Percentiles rank a stretch among this genome's conserved stretches.
Evolutionary conservation across 92 coral and sea anemone genomes (phyloP).

Genomic region (Bergia puertoricense): DNA sequence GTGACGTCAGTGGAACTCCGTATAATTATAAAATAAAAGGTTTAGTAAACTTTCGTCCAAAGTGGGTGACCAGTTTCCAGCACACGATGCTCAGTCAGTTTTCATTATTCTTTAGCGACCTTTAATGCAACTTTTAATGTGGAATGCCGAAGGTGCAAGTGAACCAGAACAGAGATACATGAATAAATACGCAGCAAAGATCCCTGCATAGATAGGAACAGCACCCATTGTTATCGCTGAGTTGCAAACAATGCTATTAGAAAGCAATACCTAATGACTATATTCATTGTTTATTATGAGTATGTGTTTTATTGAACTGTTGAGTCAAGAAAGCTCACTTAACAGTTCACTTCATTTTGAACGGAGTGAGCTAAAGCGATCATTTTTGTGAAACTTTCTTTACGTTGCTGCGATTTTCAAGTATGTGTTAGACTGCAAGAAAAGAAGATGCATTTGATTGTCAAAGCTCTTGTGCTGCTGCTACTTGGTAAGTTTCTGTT

Average conservation of each 20-base stretch:
- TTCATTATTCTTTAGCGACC: neutral
- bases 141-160: neutral
- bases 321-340: neutral
- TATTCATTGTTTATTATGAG: neutral
- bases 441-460: neutral
- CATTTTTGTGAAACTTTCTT: too few relatives aligned
- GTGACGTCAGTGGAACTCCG: neutral
- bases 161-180: neutral
- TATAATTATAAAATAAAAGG: neutral
- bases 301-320: neutral
- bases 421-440: neutral
- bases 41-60: neutral
- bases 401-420: too few relatives aligned
- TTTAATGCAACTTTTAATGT: too few relatives aligned
- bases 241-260: neutral
- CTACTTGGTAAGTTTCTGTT: neutral
- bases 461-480: neutral
- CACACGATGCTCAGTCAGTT: too few relatives aligned
- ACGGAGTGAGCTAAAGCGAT: neutral
- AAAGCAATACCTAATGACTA: neutral
- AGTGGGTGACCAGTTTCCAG: neutral
- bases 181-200: neutral
- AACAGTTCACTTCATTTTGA: neutral
- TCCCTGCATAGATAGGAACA: neutral
- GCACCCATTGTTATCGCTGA: neutral